Evolutionary conservation across 2,113 vertebrate species (phyloP), one percentile per base, ranked within the genome.

Genomic region (Chamaea fasciata): DNA sequence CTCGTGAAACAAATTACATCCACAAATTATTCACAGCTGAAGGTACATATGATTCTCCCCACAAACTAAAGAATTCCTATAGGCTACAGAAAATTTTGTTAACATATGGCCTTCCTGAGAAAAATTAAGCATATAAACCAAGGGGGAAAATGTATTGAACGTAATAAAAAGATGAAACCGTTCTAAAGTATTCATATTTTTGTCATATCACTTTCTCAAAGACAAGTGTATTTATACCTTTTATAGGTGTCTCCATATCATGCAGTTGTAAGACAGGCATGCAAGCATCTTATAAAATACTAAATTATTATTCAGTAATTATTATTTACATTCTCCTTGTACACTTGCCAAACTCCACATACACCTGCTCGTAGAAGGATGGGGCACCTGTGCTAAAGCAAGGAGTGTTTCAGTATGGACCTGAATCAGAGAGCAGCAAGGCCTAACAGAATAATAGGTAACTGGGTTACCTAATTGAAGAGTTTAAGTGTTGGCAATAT

Each of bases 401-500:
- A 44, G 13, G 46, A 47, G 50, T 50, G 44, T 71, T 91, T 87
- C 63, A 55, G 18, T 31, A 46, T 18, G n/a, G 68, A 77, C 65
- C 90, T 55, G 10, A 88, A 56, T 35, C 2, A 3, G 11, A 70
- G 31, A 86, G 75, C 79, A 69, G 55, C 21, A 85, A 90, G 70
- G n/a, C 52, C 77, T 90, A 87, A 92, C 33, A 83, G 68, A 89
- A 74, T 89, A 85, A 86, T 28, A 91, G 31, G 44, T 76, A 92
- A 49, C 68, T 49, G 68, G 41, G 49, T 65, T 87, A 94, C 89
- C 64, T 83, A 85, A 92, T n/a, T 65, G 22, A 82, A 95, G 90
- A 91, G 81, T 77, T 94, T 93, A 93, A 97, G 70, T 42, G 76
- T 35, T 53, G 28, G 63, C 79, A 80, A 57, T 82, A 87, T 41